Percentiles rank a stretch among this genome's conserved stretches.
Conservation (phyloP, 2,113 vertebrate genomes). For the Centrocercus urophasianus region DNA sequence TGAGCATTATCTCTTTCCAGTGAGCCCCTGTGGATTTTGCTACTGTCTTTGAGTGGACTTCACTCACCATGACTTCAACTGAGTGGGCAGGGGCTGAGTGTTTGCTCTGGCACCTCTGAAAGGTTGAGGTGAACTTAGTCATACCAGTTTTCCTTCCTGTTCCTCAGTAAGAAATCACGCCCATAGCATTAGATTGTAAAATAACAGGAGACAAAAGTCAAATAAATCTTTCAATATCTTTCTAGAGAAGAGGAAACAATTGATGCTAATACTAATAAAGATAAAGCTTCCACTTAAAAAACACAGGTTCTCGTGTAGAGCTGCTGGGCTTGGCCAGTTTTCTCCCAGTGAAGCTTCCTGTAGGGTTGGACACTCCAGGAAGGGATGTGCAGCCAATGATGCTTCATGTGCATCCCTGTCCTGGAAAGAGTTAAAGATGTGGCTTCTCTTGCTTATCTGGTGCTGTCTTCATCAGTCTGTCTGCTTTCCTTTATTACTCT, state of each 20-base stretch:
- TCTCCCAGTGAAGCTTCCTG: not conserved
- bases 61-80: not conserved
- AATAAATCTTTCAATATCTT: not conserved
- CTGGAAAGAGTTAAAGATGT: not conserved
- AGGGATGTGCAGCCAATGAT: not conserved
- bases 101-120: not conserved
- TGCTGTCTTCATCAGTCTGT: not conserved
- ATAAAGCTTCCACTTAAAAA: not conserved
- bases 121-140: slow-evolving; percentile 14
- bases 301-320: not conserved
- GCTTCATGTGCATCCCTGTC: not conserved
- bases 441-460: not conserved
- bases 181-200: fast-evolving
- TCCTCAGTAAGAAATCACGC: not conserved
- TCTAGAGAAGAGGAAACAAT: not conserved
- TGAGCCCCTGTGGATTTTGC: not conserved
- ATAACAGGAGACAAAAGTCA: not conserved
- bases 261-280: not conserved
- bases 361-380: not conserved
- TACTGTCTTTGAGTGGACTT: not conserved
- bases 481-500: not conserved
- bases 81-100: not conserved
- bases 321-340: not conserved
- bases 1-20: not conserved
- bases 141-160: not conserved